Conservation (phyloP, 2,113 vertebrate species). For the Pituophis catenifer region DNA sequence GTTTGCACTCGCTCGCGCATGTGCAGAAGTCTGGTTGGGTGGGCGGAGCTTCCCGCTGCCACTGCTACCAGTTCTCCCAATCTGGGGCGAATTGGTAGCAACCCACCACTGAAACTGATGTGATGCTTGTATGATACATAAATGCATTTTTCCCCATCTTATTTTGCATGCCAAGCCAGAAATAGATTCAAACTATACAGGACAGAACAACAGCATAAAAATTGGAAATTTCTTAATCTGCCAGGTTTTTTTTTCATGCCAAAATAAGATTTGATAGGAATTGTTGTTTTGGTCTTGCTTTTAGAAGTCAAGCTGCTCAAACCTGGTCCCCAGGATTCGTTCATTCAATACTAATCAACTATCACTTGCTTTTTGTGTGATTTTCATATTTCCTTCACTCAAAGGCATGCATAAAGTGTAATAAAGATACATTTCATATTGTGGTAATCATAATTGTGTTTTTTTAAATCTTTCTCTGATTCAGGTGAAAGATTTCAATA, state of each 20-base stretch:
- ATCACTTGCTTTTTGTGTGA: background rate
- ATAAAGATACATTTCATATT: background rate
- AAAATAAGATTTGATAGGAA: background rate
- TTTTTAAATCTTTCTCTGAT: background rate
- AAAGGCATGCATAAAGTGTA: background rate
- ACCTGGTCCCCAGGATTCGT: background rate
- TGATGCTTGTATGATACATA: background rate
- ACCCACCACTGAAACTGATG: too few relatives aligned
- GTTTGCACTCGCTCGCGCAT: too few relatives aligned
- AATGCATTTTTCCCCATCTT: background rate
- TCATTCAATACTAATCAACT: background rate
- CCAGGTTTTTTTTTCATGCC: background rate
- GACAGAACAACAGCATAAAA: background rate
- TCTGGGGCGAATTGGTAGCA: too few relatives aligned
- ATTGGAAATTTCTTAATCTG: background rate
- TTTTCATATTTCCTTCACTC: background rate
- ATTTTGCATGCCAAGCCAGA: background rate
- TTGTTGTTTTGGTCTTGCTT: background rate
- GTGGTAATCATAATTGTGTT: slow-evolving; percentile 18
- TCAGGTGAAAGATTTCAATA: slow-evolving; percentile 12
- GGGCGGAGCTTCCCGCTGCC: too few relatives aligned
- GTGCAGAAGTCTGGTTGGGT: too few relatives aligned
- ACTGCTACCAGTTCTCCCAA: too few relatives aligned
- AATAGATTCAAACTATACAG: background rate
- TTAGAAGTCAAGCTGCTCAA: background rate